These are phyloP conservation scores for Pristionchus exspectatus DNA, from an alignment of 2,888 invertebrate genomes.

Conservation along the genomic window DNA sequence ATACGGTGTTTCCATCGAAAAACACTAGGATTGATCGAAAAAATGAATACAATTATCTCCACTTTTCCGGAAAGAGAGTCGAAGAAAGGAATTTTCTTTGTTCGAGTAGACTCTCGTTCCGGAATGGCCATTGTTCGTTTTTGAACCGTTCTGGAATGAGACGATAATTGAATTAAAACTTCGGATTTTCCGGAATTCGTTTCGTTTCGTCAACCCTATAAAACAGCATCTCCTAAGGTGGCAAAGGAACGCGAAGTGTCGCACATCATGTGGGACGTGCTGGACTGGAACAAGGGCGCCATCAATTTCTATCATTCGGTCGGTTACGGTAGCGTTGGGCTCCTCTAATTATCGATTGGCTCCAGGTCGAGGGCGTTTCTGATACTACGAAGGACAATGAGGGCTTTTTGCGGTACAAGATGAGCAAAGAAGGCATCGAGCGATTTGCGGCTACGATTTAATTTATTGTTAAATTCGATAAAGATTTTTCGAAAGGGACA, in stretches of 20 bases:
- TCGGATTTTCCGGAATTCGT: no score
- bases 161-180: no score
- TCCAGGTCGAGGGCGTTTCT: neutral
- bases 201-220: no score
- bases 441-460: neutral
- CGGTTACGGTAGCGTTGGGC: neutral
- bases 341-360: neutral
- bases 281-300: conserved; percentile 89
- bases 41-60: no score
- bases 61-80: no score
- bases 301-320: conserved; percentile 84
- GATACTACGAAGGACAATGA: neutral
- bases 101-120: no score
- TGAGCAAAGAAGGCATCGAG: conserved; percentile 16
- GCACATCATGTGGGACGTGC: conserved; percentile 88
- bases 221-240: conserved; percentile 16
- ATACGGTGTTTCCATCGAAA: neutral
- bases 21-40: no score
- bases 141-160: no score
- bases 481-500: neutral
- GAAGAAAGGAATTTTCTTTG: no score
- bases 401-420: neutral
- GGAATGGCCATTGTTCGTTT: no score
- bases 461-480: no score
- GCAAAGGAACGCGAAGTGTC: conserved; percentile 60